Percentiles rank a stretch among this genome's conserved stretches.
Evolutionary conservation across 2,113 vertebrate genomes (phyloP).

Genomic region (Ictalurus punctatus): DNA sequence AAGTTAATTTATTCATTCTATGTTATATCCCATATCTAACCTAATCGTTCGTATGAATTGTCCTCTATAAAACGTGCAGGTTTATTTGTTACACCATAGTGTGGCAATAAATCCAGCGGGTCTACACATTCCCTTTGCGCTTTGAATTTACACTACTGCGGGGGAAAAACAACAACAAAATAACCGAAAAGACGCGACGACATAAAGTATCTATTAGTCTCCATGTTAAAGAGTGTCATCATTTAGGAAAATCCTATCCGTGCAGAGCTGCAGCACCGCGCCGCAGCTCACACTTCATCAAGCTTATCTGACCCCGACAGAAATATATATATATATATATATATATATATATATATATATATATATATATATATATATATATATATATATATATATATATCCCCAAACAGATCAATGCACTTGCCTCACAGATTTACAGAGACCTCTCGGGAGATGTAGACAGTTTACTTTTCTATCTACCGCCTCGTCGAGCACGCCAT

Average conservation of each 20-base stretch:
- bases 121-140: background rate
- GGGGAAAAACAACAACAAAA: background rate
- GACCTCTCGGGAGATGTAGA: background rate
- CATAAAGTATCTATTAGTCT: background rate
- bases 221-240: background rate
- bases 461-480: slow-evolving; percentile 9
- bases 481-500: slow-evolving; percentile 14
- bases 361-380: too few relatives aligned
- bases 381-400: background rate
- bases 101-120: background rate
- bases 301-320: slow-evolving; percentile 36
- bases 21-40: background rate
- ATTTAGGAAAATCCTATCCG: slow-evolving; percentile 2
- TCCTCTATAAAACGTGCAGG: background rate
- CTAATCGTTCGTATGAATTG: background rate
- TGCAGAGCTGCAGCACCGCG: slow-evolving; percentile 30
- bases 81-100: background rate
- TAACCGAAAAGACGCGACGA: background rate
- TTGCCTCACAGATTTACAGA: slow-evolving; percentile 24
- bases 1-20: background rate
- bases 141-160: background rate
- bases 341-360: too few relatives aligned
- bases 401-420: slow-evolving; percentile 39
- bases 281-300: slow-evolving; percentile 25
- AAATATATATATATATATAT: background rate